Evolutionary conservation across 2,797 vertebrate genomes (phyloP), one percentile per base, ranked within the genome.

Genomic region (Acanthurus leucopareius): DNA sequence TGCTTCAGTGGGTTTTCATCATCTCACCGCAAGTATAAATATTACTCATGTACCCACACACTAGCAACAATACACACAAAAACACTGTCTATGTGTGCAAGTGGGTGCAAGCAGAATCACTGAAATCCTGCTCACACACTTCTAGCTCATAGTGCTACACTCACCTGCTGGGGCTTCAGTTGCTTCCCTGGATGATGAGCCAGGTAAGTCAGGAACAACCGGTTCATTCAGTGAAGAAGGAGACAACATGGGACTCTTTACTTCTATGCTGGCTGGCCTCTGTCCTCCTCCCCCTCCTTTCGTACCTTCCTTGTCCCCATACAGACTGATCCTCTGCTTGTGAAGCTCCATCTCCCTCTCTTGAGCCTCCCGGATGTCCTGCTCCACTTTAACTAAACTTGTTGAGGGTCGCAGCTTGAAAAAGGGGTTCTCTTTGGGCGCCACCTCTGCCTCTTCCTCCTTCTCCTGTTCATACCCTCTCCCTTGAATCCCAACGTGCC

Each of bases 301-400:
- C 59, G 70, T 13, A 44, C 71, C 64, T 22, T 88, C 72, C 0
- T 61, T 52, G 3, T 66, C 82, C 25, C 96, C 95, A 16, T 97
- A 97, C 68, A 97, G 44, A 70, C 86, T 92, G 66, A 62, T 87
- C 82, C 97, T 93, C 90, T 96, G 97, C 82, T 84, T 93, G 54
- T 79, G 94, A 54, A 97, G 93, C 65, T 97, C 97, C 84, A 40
- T 86, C 69, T 98, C 97, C 70, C 97, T 93, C 69, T 96, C 93
- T 44, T 91, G 91, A 48, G 94, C 92, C 75, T 95, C 94, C 56
- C 88, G 94, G 84, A 97, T 97, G 76, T 98, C 97, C 85, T 91
- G 93, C 87, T 96, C 95, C 85, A 97, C 92, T 72, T 96, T 93
- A 0, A 83, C 88, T 59, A 92, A 51, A 45, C 83, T 88, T 35